Evolutionary conservation across 2,888 invertebrate genomes (phyloP).

Genomic region (Cryptocephalus moraei): DNA sequence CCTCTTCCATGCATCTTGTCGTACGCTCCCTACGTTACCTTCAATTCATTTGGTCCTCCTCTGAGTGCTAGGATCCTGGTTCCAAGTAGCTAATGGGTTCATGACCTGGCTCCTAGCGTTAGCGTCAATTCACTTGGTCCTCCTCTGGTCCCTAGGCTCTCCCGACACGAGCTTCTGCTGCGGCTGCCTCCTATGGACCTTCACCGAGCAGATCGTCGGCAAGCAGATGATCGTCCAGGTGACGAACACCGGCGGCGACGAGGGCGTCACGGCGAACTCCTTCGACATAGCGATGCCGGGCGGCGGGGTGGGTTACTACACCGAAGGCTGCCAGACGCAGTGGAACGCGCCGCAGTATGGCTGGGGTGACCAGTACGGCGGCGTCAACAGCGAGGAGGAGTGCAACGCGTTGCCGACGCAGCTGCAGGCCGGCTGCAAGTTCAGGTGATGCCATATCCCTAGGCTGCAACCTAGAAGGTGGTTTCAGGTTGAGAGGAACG

Average conservation of each 20-base stretch:
- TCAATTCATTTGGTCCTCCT: no score
- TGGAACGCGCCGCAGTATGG: slow-evolving; percentile 14
- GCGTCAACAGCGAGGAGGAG: slow-evolving; percentile 11
- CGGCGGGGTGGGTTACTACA: slow-evolving; percentile 16
- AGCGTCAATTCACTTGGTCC: no score
- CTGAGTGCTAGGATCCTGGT: no score
- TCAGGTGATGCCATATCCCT: slow-evolving; percentile 2
- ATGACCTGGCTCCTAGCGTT: no score
- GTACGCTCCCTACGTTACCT: no score
- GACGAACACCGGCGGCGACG: slow-evolving; percentile 1
- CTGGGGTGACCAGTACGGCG: slow-evolving; percentile 20
- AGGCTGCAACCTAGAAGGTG: no score
- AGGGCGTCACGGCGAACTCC: slow-evolving; percentile 3
- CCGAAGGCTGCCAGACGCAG: slow-evolving; percentile 14
- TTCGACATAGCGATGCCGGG: slow-evolving; percentile 9
- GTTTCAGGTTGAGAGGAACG: no score
- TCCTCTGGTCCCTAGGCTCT: no score
- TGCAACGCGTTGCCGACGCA: slow-evolving; percentile 13
- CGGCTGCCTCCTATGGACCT: slow-evolving; percentile 14
- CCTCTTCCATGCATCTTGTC: no score
- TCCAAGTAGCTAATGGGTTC: no score
- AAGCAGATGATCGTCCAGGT: slow-evolving; percentile 17
- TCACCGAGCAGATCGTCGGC: slow-evolving; percentile 10
- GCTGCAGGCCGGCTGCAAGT: slow-evolving; percentile 14
- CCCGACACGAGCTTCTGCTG: slow-evolving; percentile 16